A percentile compares a stretch with the other conserved stretches of the same genome.
phyloP scores from a whole-genome alignment of 2,113 vertebrate species.

The Mandrillus leucophaeus region DNA sequence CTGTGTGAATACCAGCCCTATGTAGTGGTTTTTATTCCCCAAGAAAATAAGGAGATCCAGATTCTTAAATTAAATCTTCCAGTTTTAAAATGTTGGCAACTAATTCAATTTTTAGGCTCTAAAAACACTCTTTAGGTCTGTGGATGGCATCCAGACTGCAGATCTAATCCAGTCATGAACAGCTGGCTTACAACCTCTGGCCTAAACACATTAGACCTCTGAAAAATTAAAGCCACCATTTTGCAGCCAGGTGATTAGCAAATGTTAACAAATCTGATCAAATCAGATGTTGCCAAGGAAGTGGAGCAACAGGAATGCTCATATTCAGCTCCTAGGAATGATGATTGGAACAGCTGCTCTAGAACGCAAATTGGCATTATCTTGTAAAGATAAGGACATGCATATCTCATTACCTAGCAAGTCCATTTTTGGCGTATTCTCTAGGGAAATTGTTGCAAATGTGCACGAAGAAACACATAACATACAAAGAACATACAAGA shows the following conservation, averaged over 20 bases:
- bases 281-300: conserved; percentile 34
- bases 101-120: conserved; percentile 26
- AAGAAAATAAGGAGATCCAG: not conserved
- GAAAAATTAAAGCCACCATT: conserved; percentile 23
- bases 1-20: not conserved
- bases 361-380: not conserved
- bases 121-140: not conserved
- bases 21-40: too few relatives aligned
- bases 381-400: not conserved
- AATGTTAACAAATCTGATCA: conserved; percentile 59
- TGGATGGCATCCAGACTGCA: not conserved
- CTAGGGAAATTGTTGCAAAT: not conserved
- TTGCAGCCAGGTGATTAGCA: conserved; percentile 15
- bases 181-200: conserved; percentile 45
- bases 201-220: not conserved
- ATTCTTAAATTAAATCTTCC: conserved; percentile 2
- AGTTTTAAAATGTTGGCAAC: conserved; percentile 3
- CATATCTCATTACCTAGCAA: not conserved
- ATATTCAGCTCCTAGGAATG: not conserved
- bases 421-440: not conserved
- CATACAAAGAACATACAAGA: not conserved
- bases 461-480: not conserved
- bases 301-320: not conserved
- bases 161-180: not conserved
- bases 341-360: not conserved